Base-by-base conservation (phyloP, 2,113 vertebrate genomes). In the Sialia sialis region DNA sequence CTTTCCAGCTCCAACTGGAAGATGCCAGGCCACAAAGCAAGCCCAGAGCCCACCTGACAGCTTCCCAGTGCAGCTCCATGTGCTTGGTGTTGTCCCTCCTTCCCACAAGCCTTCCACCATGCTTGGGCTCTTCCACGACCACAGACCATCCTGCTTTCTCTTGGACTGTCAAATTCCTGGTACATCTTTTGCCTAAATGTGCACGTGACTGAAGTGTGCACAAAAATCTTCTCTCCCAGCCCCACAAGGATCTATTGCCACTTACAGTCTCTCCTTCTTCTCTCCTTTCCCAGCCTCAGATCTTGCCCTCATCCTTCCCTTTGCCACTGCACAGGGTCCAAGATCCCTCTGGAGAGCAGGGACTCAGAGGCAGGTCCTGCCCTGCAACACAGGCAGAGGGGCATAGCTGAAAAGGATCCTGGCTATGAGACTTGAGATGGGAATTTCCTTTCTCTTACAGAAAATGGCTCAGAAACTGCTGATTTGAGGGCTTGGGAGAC, bases 161-260 rank as follows among this genome's bases (percentile, higher is more conserved):
- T 23, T 1, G 0, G 16, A 48, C 32, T n/a, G 17, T 5, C 23
- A 23, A 55, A 82, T 60, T 64, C 79, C 79, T 39, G 30, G 4
- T 54, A 6, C 14, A 9, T 17, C 70, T 87, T 62, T n/a, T 36
- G 11, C 62, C 69, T 52, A 25, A 36, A 77, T 8, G 51, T 55
- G 36, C 60, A 48, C 2, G 4, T 18, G 29, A 44, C 41, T 38
- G 38, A 56, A 59, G 38, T 0, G 0, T 2, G 22, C 43, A 43
- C 2, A 58, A 52, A 44, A 52, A n/a, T 30, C 74, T 66, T 69
- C 60, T 34, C 16, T 78, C 58, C 25, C 74, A 75, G 52, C 4
- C 30, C 39, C 4, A 1, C 30, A 8, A 7, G 4, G 13, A n/a
- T 43, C 63, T 66, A 4, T 38, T 6, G 0, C 58, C 44, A 27